Base-by-base conservation (phyloP, 2,797 vertebrate species). In the Silurus lanzhouensis region DNA sequence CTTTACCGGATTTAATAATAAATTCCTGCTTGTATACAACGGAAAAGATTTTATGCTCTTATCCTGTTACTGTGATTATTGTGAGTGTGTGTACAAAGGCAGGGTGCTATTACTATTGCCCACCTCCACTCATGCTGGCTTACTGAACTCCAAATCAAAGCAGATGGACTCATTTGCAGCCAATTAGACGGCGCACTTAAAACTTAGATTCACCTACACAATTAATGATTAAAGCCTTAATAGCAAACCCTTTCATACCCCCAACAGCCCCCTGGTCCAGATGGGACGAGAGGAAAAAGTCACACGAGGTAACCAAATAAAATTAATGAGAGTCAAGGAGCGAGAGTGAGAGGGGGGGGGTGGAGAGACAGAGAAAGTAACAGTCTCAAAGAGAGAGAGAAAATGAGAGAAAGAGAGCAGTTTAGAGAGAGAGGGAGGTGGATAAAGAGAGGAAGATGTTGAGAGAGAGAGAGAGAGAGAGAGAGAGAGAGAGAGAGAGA, bases 101-200 rank as follows among this genome's bases (percentile, higher is more conserved):
- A 25, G 38, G 75, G 64, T 3, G 38, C 44, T 81, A 46, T 17
- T 78, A 31, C 20, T 27, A 52, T 52, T 52, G 48, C 48, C 48
- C 48, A 52, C 48, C 48, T 22, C 31, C 67, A 60, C 61, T 6
- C 63, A 15, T 63, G 89, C 91, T 83, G 90, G 92, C 88, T 91
- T 89, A 85, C 85, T 88, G 77, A 90, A 90, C 90, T 90, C 87
- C 90, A 92, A 94, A 93, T 91, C 89, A 93, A 94, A 94, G 92
- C 94, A 95, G 93, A 96, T 96, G 94, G 93, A 91, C 92, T 93
- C 91, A 92, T 94, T 95, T 95, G 94, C 92, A 92, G 81, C 92
- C 92, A 95, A 94, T 95, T 95, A 95, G 92, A 92, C 88, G 86
- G 86, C 10, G 89, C 85, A 90, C 90, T 92, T 92, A 89, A 92